Evolutionary conservation across 2,113 vertebrate species (phyloP).

Genomic region (Helogale parvula): DNA sequence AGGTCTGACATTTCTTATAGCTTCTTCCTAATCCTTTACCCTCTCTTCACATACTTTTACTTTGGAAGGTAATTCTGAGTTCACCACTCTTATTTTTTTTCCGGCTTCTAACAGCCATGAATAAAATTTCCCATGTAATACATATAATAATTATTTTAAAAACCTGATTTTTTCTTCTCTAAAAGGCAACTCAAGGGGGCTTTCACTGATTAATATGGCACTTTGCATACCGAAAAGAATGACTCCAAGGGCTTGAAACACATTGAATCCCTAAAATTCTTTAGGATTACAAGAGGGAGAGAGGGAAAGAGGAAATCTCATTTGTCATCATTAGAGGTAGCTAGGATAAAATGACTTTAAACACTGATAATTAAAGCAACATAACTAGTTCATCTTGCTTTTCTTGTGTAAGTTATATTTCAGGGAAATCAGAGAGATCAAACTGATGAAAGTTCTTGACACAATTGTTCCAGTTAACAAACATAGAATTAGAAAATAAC

Average conservation of each 20-base stretch:
- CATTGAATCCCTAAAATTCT: background rate
- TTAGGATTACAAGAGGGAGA: background rate
- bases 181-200: background rate
- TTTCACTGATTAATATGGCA: background rate
- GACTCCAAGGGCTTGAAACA: background rate
- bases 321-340: background rate
- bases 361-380: background rate
- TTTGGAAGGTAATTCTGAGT: background rate
- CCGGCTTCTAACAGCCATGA: background rate
- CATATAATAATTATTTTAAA: background rate
- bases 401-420: background rate
- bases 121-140: background rate
- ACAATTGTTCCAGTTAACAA: background rate
- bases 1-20: background rate
- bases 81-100: background rate
- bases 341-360: background rate
- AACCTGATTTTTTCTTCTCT: background rate
- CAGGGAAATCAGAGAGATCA: background rate
- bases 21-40: background rate
- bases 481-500: background rate
- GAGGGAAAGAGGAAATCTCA: background rate
- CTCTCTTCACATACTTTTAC: background rate
- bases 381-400: background rate
- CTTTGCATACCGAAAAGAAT: background rate
- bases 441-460: background rate